Conservation (phyloP, 2,113 vertebrate species). For the Melanostigma gelatinosum region DNA sequence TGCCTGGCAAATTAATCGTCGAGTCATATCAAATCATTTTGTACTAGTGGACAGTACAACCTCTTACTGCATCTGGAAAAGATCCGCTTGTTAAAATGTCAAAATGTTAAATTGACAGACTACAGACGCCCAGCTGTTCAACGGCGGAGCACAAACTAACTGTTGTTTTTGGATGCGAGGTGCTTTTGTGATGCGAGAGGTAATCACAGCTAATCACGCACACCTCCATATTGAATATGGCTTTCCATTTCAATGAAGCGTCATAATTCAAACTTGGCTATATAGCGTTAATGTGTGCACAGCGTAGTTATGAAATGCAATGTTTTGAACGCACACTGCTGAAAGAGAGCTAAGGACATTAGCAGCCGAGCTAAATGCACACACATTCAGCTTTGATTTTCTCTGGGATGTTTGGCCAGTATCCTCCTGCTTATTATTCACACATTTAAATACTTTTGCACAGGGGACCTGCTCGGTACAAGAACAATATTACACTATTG, state of each 20-base stretch:
- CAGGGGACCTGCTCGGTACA: constrained; percentile 43
- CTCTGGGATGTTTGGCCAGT: constrained; percentile 30
- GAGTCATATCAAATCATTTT: constrained; percentile 40
- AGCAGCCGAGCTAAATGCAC: constrained; percentile 17
- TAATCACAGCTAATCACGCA: constrained; percentile 14
- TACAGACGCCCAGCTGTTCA: not conserved
- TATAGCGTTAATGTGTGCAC: not conserved
- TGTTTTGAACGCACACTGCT: not conserved
- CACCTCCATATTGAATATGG: not conserved
- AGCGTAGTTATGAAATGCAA: not conserved
- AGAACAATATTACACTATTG: constrained; percentile 34
- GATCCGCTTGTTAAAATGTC: constrained; percentile 38
- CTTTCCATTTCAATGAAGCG: not conserved
- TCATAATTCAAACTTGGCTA: constrained; percentile 4
- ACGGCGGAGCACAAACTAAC: not conserved
- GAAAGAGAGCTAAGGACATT: not conserved
- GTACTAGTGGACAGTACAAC: constrained; percentile 32
- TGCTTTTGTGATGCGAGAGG: not conserved
- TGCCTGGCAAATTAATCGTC: constrained; percentile 16
- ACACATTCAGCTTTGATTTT: constrained; percentile 37
- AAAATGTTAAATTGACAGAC: constrained; percentile 30
- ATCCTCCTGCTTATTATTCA: constrained; percentile 51
- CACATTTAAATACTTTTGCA: constrained; percentile 57
- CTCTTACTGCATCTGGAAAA: constrained; percentile 32
- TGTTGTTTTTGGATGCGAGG: not conserved